phyloP scores from a whole-genome alignment of 1,140 invertebrate species.

The Dendroctonus valens region DNA sequence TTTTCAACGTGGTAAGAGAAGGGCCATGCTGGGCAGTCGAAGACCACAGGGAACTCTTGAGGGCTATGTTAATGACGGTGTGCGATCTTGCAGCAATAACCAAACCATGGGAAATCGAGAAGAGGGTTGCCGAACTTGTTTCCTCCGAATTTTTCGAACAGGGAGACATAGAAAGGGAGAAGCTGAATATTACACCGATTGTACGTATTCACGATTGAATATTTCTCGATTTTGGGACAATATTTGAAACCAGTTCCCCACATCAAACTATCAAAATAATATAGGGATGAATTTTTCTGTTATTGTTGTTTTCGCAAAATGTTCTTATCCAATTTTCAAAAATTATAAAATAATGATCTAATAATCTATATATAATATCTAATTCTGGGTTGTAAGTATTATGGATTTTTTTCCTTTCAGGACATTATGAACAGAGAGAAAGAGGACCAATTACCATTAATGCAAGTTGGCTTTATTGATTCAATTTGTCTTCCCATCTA shows the following conservation, averaged over 20 bases:
- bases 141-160: constrained; percentile 96
- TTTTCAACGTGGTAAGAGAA: constrained; percentile 69
- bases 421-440: constrained; percentile 97
- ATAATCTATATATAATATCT: too few species aligned
- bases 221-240: background rate
- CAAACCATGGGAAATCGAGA: constrained; percentile 94
- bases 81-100: constrained; percentile 95
- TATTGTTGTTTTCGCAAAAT: too few species aligned
- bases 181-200: constrained; percentile 83
- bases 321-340: background rate
- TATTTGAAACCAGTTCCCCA: background rate
- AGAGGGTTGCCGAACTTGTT: constrained; percentile 86
- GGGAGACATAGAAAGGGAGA: constrained; percentile 86
- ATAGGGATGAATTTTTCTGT: too few species aligned
- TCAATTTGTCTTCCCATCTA: constrained; percentile 94
- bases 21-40: constrained; percentile 67
- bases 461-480: constrained; percentile 97
- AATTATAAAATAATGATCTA: too few species aligned
- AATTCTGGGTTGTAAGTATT: background rate
- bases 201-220: constrained; percentile 56
- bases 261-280: background rate
- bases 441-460: constrained; percentile 88
- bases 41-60: constrained; percentile 73
- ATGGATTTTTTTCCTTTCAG: constrained; percentile 52
- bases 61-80: constrained; percentile 95